Evolutionary conservation across 2,797 vertebrate species (phyloP), one percentile per base, ranked within the genome.

Genomic region (Ispidina picta): DNA sequence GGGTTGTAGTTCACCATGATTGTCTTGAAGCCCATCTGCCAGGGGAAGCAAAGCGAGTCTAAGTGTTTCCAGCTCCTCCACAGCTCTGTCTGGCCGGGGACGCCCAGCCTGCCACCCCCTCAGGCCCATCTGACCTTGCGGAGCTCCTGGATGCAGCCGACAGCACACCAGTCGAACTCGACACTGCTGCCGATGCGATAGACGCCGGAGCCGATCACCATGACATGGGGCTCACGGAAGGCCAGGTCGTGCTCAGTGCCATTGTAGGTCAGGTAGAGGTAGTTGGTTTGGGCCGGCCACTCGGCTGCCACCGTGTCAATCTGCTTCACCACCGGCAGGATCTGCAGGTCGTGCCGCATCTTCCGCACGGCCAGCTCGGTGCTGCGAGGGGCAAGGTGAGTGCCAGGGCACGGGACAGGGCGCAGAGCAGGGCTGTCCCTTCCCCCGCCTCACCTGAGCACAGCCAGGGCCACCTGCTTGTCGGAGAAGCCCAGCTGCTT

Each of bases 1-100:
- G 99, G 99, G 97, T 99, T 99, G 97, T 99, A 99, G 97, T 99
- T 99, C 95, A 99, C 99, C 99, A 99, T 99, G 95, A 99, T 99
- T 2, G 99, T 99, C 97, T 99, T 99, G 94, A 98, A 99, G 22
- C 99, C 99, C 99, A 99, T 99, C 99, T 99, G 93, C 11, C 68
- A 6, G 37, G 10, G 10, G 3, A 28, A 48, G 33, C 0, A 1
- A 8, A 12, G 43, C 81, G 64, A 89, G 31, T 16, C 35, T 15
- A 4, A 26, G 41, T 21, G 8, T 3, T 35, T 8, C 28, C 20
- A 3, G 0, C 6, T 29, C 9, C 7, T 8, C 20, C 31, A 35
- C 3, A 3, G 49, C 39, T 5, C 6, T 12, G 43, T 12, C 51
- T 9, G 21, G 26, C 5, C 2, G 3, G 33, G 16, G 18, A 60